Evolutionary conservation across 2,888 invertebrate species (phyloP).

Genomic region (Ornithoptera alexandrae): DNA sequence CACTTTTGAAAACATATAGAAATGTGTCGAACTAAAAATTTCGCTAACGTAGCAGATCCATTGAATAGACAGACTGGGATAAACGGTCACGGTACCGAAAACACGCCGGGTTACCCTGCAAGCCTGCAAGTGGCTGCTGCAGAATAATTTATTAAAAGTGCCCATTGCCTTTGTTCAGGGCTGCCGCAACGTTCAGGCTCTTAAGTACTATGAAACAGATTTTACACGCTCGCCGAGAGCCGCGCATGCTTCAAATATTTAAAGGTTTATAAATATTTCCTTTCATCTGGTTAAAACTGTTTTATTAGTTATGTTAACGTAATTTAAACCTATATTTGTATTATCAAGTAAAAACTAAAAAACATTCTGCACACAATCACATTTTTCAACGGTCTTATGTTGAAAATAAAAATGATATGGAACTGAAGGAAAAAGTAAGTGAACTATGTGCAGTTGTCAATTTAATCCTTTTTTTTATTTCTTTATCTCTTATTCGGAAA

Average conservation of each 20-base stretch:
- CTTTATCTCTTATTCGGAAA: no score
- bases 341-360: no score
- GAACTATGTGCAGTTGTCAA: no score
- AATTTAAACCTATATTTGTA: no score
- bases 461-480: no score
- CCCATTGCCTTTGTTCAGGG: conserved; percentile 54
- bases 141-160: conserved; percentile 69
- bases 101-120: conserved; percentile 47
- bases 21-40: no score
- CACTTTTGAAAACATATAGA: no score
- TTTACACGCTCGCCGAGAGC: not conserved
- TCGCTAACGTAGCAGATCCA: conserved; percentile 7
- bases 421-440: no score
- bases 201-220: not conserved
- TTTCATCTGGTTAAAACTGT: not conserved
- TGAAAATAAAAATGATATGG: no score
- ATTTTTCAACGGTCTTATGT: no score
- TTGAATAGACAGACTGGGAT: conserved; percentile 38
- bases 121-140: conserved; percentile 52
- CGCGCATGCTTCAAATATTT: not conserved
- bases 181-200: conserved; percentile 43
- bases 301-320: no score
- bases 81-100: conserved; percentile 51
- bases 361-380: no score
- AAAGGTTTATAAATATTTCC: conserved; percentile 15